Evolutionary conservation across 2,797 vertebrate species (phyloP).

Genomic region (Parauchenoglanis ngamensis): DNA sequence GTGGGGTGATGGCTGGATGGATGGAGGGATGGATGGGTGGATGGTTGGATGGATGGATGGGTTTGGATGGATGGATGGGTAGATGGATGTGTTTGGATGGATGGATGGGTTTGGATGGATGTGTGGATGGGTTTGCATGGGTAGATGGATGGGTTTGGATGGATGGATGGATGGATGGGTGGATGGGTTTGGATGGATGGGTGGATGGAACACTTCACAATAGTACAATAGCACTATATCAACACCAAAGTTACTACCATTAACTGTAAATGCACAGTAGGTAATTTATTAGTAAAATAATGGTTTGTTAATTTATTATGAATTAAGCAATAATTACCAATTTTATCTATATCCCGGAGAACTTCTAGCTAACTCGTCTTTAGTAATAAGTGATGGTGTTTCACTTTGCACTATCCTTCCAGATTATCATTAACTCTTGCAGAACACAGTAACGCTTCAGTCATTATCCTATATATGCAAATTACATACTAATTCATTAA

Average conservation of each 20-base stretch:
- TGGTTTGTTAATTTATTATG: background rate
- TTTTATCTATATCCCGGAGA: background rate
- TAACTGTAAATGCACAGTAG: background rate
- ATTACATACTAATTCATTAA: background rate
- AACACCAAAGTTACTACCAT: background rate
- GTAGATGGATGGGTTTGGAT: too few relatives aligned
- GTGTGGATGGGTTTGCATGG: too few relatives aligned
- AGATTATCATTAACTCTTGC: background rate
- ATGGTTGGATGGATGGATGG: too few relatives aligned
- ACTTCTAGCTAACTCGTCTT: background rate
- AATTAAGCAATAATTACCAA: background rate
- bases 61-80: too few relatives aligned
- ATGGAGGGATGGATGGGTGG: too few relatives aligned
- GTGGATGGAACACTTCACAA: background rate
- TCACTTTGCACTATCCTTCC: background rate
- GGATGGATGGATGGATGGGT: too few relatives aligned
- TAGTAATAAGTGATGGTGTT: background rate
- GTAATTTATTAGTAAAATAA: background rate
- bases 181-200: too few relatives aligned
- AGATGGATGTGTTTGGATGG: too few relatives aligned
- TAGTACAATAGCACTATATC: background rate
- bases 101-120: too few relatives aligned
- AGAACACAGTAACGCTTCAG: background rate
- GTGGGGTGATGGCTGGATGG: too few relatives aligned
- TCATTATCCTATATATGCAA: background rate